Percentiles rank a stretch among this genome's conserved stretches.
Evolutionary conservation across 2,797 vertebrate genomes (phyloP).

Genomic region (Enteromius treurensis): DNA sequence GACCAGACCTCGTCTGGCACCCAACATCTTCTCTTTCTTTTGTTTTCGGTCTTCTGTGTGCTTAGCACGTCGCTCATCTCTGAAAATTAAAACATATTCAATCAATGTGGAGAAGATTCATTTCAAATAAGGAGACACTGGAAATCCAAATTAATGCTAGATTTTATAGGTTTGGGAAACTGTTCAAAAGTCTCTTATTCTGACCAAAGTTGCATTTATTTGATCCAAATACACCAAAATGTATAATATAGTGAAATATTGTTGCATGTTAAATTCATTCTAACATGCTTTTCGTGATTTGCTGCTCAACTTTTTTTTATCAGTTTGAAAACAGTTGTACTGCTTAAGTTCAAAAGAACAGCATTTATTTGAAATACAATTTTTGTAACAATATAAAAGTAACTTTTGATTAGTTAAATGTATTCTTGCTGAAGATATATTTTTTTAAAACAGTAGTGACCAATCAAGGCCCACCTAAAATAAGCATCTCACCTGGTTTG

Average conservation of each 20-base stretch:
- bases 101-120: neutral
- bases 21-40: constrained; percentile 83
- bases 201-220: neutral
- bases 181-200: neutral
- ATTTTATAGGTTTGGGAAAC: neutral
- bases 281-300: neutral
- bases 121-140: too few relatives aligned
- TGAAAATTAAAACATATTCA: constrained; percentile 57
- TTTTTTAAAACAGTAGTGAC: neutral
- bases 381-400: neutral
- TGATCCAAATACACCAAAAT: neutral
- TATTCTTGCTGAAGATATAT: neutral
- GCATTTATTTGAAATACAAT: neutral
- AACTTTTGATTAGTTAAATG: neutral
- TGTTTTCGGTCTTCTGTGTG: constrained; percentile 79
- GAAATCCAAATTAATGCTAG: neutral
- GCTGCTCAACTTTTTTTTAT: neutral
- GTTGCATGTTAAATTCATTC: neutral
- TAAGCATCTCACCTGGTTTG: constrained; percentile 80
- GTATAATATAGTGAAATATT: neutral
- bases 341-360: neutral
- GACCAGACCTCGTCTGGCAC: constrained; percentile 82
- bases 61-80: constrained; percentile 80
- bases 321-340: neutral
- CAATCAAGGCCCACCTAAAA: neutral